Base-by-base conservation (phyloP, 2,797 vertebrate species). In the Nyctibius grandis region DNA sequence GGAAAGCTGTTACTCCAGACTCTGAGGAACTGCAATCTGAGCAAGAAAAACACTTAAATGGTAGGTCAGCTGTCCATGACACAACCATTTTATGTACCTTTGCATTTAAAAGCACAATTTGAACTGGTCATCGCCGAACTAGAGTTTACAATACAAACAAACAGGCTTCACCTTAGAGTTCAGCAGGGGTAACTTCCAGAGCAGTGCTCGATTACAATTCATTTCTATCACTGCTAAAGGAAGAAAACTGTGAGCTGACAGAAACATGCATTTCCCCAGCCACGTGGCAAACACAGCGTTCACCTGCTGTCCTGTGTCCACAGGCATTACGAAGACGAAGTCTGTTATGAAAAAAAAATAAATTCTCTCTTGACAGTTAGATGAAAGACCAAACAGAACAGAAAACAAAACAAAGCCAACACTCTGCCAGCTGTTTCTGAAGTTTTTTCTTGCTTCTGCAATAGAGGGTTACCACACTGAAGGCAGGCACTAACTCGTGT, bases 401-500 rank as follows among this genome's bases (percentile, higher is more conserved):
- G 68, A 85, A 94, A 92, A 77, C 31, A 83, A 91, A 89, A 73
- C 60, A 77, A 89, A 91, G 60, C 23, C 26, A 56, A 51, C 8
- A 4, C 20, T 88, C 65, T 40, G 70, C 28, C 70, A 33, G 22
- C 23, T 51, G 40, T 70, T 67, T 51, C 54, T 65, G 42, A 79
- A 85, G 57, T 74, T 82, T 82, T 33, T n/a, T 73, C 68, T 93
- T 60, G 40, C 28, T 92, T 31, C 82, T 91, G 72, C 51, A 59
- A 38, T 9, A 65, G 42, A 76, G 40, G 61, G 42, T 40, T 82
- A 56, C 23, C 47, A 45, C 51, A 33, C 51, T 11, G 51, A 57
- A 77, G 56, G 70, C 51, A 85, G 67, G 33, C 0, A 0, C 54
- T 51, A 76, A 69, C 6, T 47, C 0, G 0, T 18, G 67, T 0